Percentiles rank a stretch among this genome's conserved stretches.
Evolutionary conservation across 2,888 invertebrate species (phyloP).

Genomic region (Acronicta psi): DNA sequence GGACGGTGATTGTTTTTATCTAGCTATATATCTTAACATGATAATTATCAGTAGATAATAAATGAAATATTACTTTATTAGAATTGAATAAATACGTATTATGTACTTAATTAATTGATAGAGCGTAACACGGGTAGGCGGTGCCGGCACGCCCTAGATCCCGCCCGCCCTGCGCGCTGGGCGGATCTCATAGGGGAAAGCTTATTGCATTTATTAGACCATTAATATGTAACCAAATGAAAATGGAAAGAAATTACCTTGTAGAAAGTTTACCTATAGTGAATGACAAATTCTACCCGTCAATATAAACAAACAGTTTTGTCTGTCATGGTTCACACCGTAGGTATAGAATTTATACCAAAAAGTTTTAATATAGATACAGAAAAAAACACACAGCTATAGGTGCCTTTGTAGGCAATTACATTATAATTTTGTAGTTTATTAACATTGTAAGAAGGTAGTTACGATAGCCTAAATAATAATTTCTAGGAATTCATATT

Average conservation of each 20-base stretch:
- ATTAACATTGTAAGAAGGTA: too few relatives aligned
- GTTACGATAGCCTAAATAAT: not conserved
- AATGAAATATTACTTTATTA: not conserved
- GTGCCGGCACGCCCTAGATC: conserved; percentile 61
- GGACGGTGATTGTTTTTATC: too few relatives aligned
- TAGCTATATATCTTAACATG: not conserved
- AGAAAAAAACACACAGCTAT: too few relatives aligned
- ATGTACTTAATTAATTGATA: conserved; percentile 32
- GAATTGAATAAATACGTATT: not conserved
- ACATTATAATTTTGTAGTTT: too few relatives aligned
- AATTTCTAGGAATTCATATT: conserved; percentile 34
- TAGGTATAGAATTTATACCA: not conserved
- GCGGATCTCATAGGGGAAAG: conserved; percentile 59
- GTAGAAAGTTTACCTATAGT: too few relatives aligned
- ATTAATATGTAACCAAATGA: conserved; percentile 26
- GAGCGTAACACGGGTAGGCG: conserved; percentile 51
- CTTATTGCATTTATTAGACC: conserved; percentile 46
- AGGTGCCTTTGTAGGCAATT: too few relatives aligned
- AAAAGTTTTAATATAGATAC: not conserved
- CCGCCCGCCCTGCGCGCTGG: conserved; percentile 67
- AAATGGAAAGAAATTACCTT: not conserved
- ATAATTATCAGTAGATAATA: not conserved
- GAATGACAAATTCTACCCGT: not conserved
- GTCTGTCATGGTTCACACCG: too few relatives aligned
- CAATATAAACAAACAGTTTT: not conserved